Percentiles rank a stretch among this genome's conserved stretches.
Conservation (phyloP, 2,888 invertebrate genomes). For the Tholera decimalis region DNA sequence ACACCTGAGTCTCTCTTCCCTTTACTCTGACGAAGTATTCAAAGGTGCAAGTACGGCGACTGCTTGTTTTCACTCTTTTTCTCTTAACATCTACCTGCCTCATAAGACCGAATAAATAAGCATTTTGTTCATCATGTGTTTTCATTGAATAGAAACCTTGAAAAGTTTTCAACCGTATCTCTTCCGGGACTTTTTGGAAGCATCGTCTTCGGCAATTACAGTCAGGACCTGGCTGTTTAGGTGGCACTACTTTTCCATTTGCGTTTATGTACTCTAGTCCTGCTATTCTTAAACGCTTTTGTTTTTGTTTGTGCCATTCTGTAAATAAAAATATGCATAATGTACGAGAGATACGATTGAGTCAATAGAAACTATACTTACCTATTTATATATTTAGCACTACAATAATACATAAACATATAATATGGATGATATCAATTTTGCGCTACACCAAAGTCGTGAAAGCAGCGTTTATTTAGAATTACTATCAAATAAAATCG, state of each 20-base stretch:
- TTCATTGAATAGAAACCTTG: constrained; percentile 91
- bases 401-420: constrained; percentile 8
- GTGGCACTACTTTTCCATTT: constrained; percentile 91
- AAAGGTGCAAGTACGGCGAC: constrained; percentile 90
- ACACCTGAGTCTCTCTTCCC: constrained; percentile 91
- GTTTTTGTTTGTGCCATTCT: constrained; percentile 92
- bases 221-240: constrained; percentile 89
- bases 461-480: constrained; percentile 7
- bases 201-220: constrained; percentile 90
- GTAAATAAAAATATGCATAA: constrained; percentile 59
- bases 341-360: background rate
- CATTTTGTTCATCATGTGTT: constrained; percentile 92
- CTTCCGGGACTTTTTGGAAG: constrained; percentile 89
- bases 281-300: constrained; percentile 90
- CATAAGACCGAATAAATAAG: constrained; percentile 91
- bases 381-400: background rate
- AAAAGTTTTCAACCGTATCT: constrained; percentile 88
- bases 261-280: constrained; percentile 91
- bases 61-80: constrained; percentile 90
- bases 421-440: background rate
- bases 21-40: constrained; percentile 91
- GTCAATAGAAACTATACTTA: constrained; percentile 1
- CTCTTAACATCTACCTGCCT: constrained; percentile 91
- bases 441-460: background rate
- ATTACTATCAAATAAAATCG: constrained; percentile 35